Base-by-base conservation (phyloP, 2,113 vertebrate species). In the Trichomycterus rosablanca region DNA sequence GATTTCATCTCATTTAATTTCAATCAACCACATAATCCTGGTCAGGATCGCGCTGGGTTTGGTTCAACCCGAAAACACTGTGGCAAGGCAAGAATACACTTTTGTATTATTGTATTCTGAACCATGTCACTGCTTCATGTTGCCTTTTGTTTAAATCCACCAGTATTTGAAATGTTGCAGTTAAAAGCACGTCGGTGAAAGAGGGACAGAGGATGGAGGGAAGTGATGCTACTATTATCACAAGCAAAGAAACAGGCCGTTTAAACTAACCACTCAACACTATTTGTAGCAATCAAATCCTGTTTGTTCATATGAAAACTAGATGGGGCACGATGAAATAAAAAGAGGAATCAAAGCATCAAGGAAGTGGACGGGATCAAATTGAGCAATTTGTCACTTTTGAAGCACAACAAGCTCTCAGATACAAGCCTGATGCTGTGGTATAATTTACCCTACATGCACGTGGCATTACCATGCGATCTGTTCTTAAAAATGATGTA, bases 261-360 rank as follows among this genome's bases (percentile, higher is more conserved):
- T 39, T 39, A 50, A 49, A 39, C 20, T 1, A 10, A 60, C 45
- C 58, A 26, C 22, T 64, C 62, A 39, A 5, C 5, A 40, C 32
- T 15, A 56, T 56, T 56, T 56, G 42, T 23, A 48, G 51, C 26
- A 42, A 48, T 56, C 35, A 40, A 53, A 37, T 51, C 39, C 19
- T 40, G 45, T 20, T 40, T 9, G 28, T 3, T 18, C 49, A 53
- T 46, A 66, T 16, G 40, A 46, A 15, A 46, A 28, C 59, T 66
- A 63, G 70, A n/a, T n/a, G n/a, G 12, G 52, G 44, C 58, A 53
- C 53, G 7, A 32, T 39, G 34, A 57, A 28, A 61, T 15, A 42
- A 58, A 28, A 23, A 34, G 37, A 48, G 19, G 54, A 60, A 56
- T 51, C 50, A 61, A 57, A 39, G 32, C 40, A 61, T 39, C 60